These are phyloP conservation scores for Antheraea yamamai DNA, from an alignment of 2,888 invertebrate species.

Conservation along the genomic window DNA sequence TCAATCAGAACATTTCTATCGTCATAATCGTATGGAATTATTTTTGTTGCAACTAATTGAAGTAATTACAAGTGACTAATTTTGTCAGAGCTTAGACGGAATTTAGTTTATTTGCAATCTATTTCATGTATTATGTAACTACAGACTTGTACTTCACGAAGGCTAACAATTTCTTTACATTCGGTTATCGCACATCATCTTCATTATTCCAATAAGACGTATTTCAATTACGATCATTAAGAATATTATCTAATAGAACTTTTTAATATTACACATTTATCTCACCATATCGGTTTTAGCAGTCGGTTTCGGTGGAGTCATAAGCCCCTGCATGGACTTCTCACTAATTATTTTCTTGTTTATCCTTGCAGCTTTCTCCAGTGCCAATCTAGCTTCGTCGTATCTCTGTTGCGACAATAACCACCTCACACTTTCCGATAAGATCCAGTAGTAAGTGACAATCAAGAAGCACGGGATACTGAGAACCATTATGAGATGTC, in stretches of 20 bases:
- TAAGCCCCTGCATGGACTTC: slow-evolving; percentile 69
- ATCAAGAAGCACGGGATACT: slow-evolving; percentile 86
- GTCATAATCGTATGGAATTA: too few species aligned
- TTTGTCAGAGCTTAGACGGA: neutral
- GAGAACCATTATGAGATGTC: slow-evolving; percentile 83
- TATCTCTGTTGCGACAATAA: slow-evolving; percentile 85
- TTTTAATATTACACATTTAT: neutral
- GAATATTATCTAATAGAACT: neutral
- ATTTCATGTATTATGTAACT: neutral
- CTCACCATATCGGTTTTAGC: slow-evolving; percentile 18
- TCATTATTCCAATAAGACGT: neutral
- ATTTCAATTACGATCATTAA: neutral
- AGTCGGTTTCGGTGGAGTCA: slow-evolving; percentile 58
- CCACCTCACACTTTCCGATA: slow-evolving; percentile 88
- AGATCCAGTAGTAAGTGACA: slow-evolving; percentile 84
- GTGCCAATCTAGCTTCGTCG: slow-evolving; percentile 82
- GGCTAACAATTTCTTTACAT: neutral
- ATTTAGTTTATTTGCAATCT: neutral
- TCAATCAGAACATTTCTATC: too few species aligned
- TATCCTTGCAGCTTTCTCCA: slow-evolving; percentile 83
- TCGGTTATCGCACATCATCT: neutral
- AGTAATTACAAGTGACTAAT: too few species aligned
- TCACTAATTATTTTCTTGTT: slow-evolving; percentile 83
- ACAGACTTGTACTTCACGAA: neutral
- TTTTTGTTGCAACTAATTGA: too few species aligned